phyloP scores from a whole-genome alignment of 2,888 invertebrate genomes.

The Nezara viridula region DNA sequence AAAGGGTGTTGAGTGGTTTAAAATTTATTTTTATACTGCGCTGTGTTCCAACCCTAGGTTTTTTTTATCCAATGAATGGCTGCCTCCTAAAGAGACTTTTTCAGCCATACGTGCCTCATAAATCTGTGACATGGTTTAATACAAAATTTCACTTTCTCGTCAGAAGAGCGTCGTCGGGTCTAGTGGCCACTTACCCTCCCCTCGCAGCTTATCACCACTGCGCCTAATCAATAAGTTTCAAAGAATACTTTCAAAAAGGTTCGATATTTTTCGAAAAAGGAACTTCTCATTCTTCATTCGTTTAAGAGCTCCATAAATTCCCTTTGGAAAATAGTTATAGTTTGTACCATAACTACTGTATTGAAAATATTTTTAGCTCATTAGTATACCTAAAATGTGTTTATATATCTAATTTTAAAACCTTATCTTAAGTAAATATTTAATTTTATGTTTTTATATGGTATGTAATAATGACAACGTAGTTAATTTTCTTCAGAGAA shows the following conservation, averaged over 20 bases:
- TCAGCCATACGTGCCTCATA: not conserved
- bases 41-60: not conserved
- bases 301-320: too few relatives aligned
- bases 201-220: conserved; percentile 4
- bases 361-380: too few relatives aligned
- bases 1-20: too few relatives aligned
- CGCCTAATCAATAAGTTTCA: not conserved
- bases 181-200: not conserved
- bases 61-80: not conserved
- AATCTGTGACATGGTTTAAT: not conserved
- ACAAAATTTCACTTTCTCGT: not conserved
- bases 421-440: too few relatives aligned
- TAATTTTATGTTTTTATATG: too few relatives aligned
- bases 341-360: too few relatives aligned
- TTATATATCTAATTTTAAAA: too few relatives aligned
- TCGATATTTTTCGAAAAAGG: not conserved
- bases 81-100: not conserved
- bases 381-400: too few relatives aligned
- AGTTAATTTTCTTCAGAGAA: too few relatives aligned
- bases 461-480: too few relatives aligned
- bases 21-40: not conserved
- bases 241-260: not conserved
- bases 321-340: too few relatives aligned
- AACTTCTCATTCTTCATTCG: too few relatives aligned
- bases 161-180: not conserved